Evolutionary conservation across 2,888 invertebrate genomes (phyloP), one percentile per base, ranked within the genome.

Genomic region (Tinea pellionella): DNA sequence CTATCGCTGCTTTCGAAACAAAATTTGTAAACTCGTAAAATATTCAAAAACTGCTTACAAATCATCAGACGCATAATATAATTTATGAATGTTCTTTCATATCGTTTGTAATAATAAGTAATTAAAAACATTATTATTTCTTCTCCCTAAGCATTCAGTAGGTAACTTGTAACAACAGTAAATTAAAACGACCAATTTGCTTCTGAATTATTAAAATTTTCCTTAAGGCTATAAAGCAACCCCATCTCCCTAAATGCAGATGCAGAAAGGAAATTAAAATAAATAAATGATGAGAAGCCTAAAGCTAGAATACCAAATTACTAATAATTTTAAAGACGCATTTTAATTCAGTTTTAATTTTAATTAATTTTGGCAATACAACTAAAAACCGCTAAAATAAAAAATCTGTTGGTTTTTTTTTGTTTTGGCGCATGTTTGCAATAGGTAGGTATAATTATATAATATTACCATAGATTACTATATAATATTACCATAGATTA

Each of bases 251-350:
- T 62, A 67, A 71, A 68, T 63, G 65, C 67, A 68, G 29, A 62
- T 59, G 63, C 61, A 65, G 64, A 63, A 64, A 65, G 59, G 18
- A 59, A 59, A 59, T 59, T 59, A 69, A 69, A 70, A 70, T 75
- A 69, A 72, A 72, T 73, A 73, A 70, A 68, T 69, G 66, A 71
- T 67, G 64, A 65, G 71, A 70, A 65, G 68, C 69, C 71, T 66
- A 63, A 65, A 70, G 74, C 18, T 12, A 29, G 29, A 55, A 55
- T 55, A 24, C n/a, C 24, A 29, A 55, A 19, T 19, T 4, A 2
- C 13, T 15, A 29, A 15, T 18, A 47, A 18, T 18, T 47, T 15
- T 7, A 47, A 47, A 13, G 18, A 18, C 3, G 4, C 13, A 12
- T 2, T 41, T 8, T 41, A 41, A 3, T 41, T n/a, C n/a, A n/a